Conservation (phyloP, 2,113 vertebrate genomes). For the Burhinus bistriatus region DNA sequence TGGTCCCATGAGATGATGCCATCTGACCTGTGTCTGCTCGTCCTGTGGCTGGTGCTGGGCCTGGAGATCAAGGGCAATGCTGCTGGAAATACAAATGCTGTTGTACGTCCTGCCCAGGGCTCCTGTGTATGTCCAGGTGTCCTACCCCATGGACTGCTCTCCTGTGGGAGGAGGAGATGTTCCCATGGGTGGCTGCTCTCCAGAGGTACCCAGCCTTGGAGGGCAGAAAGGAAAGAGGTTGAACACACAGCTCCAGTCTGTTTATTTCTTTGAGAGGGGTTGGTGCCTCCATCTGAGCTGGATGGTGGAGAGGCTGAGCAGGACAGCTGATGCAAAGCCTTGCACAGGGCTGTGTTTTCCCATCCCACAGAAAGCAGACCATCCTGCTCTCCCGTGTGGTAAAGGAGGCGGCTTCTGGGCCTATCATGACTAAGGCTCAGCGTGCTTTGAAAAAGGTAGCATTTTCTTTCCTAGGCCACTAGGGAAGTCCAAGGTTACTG, state of each 20-base stretch:
- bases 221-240: background rate
- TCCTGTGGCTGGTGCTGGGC: background rate
- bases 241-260: background rate
- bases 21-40: background rate
- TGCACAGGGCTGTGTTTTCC: background rate
- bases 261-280: background rate
- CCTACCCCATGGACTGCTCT: background rate
- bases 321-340: background rate
- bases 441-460: background rate
- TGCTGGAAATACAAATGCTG: background rate
- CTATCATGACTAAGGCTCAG: background rate
- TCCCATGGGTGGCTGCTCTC: background rate
- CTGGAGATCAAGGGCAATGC: background rate
- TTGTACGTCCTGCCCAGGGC: rapidly evolving
- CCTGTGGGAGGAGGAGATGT: background rate
- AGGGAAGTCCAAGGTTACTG: background rate
- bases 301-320: background rate
- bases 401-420: background rate
- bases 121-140: background rate
- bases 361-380: background rate
- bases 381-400: background rate
- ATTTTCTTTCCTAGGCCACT: background rate
- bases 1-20: background rate
- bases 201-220: background rate
- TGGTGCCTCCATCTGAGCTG: background rate